A percentile compares a stretch with the other conserved stretches of the same genome.
These are phyloP conservation scores for Phenganax subtilis DNA, from an alignment of 92 coral and sea anemone species.

Conservation along the genomic window DNA sequence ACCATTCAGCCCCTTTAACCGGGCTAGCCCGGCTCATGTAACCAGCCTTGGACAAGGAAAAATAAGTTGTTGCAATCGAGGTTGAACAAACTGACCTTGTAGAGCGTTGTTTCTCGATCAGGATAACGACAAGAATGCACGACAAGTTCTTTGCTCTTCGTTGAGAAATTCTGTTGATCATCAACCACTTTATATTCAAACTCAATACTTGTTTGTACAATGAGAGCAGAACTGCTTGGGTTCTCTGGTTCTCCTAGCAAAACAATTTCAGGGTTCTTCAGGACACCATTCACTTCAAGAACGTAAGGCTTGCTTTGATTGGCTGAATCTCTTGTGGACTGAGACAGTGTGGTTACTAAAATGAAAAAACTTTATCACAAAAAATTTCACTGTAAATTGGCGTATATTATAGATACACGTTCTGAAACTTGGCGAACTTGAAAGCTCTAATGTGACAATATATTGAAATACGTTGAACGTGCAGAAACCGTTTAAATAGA, in stretches of 20 bases:
- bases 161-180: slow-evolving; percentile 57
- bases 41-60: too few species aligned
- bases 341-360: neutral
- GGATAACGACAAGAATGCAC: slow-evolving; percentile 81
- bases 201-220: slow-evolving; percentile 73
- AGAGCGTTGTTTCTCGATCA: slow-evolving; percentile 56
- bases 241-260: slow-evolving; percentile 73
- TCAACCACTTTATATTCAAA: slow-evolving; percentile 66
- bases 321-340: neutral
- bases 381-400: too few species aligned
- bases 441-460: too few species aligned
- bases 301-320: slow-evolving; percentile 16
- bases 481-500: too few species aligned
- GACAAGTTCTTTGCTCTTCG: slow-evolving; percentile 61
- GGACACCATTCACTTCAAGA: slow-evolving; percentile 65
- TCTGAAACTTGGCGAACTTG: too few species aligned
- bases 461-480: too few species aligned
- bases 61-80: neutral
- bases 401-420: too few species aligned
- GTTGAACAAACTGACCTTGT: slow-evolving; percentile 46
- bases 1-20: too few species aligned
- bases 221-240: slow-evolving; percentile 75
- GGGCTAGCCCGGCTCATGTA: too few species aligned
- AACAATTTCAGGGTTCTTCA: slow-evolving; percentile 79
- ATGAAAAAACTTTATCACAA: neutral